A percentile compares a stretch with the other conserved stretches of the same genome.
Conservation (phyloP, 2,888 invertebrate species). For the Caenorhabditis auriculariae region DNA sequence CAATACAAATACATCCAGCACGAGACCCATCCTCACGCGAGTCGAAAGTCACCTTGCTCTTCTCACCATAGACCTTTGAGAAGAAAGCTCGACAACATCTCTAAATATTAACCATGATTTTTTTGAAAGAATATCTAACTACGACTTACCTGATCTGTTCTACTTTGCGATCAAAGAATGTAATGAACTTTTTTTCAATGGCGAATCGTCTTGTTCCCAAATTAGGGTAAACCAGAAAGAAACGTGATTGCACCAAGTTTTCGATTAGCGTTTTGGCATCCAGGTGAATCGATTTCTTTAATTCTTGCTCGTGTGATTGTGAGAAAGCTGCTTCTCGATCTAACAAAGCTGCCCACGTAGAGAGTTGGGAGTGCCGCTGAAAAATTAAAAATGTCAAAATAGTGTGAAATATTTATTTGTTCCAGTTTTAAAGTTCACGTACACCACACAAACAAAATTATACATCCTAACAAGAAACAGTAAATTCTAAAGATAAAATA, state of each 20-base stretch:
- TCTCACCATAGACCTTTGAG: constrained; percentile 18
- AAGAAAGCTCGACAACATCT: constrained; percentile 15
- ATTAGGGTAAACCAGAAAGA: constrained; percentile 15
- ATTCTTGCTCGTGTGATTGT: constrained; percentile 13
- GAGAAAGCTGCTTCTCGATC: constrained; percentile 18
- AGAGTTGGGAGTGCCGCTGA: constrained; percentile 22
- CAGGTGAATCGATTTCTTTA: constrained; percentile 21
- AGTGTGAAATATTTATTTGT: constrained; percentile 23
- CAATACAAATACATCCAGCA: constrained; percentile 12
- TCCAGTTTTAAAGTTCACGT: too few relatives aligned
- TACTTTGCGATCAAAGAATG: constrained; percentile 20
- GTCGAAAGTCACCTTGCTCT: constrained; percentile 11
- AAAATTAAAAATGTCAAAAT: constrained; percentile 23
- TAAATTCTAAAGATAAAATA: too few relatives aligned
- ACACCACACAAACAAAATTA: too few relatives aligned
- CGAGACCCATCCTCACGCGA: constrained; percentile 16
- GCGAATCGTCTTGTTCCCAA: constrained; percentile 9
- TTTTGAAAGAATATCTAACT: constrained; percentile 10
- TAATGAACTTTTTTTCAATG: constrained; percentile 18
- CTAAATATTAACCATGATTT: constrained; percentile 21
- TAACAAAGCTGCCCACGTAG: constrained; percentile 14
- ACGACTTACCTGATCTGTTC: constrained; percentile 20
- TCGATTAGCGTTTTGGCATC: constrained; percentile 12
- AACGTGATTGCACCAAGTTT: constrained; percentile 6
- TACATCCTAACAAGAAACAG: too few relatives aligned